These are phyloP conservation scores for Hydrochoerus hydrochaeris DNA, from an alignment of 2,113 vertebrate species.

Conservation along the genomic window DNA sequence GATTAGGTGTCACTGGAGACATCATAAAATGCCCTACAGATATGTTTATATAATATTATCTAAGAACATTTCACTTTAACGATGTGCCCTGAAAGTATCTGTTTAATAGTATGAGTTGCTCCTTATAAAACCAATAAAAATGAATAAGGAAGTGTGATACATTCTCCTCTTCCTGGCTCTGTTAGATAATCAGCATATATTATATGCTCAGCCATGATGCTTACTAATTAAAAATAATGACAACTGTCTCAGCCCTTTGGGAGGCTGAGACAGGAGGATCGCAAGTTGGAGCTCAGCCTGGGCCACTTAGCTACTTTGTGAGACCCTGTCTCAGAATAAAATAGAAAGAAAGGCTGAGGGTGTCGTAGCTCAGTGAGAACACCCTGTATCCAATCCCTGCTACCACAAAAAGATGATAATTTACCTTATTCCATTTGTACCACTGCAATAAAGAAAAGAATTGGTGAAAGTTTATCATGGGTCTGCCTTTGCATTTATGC, in stretches of 20 bases:
- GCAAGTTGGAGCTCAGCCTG: neutral
- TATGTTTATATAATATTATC: conserved; percentile 43
- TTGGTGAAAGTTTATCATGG: neutral
- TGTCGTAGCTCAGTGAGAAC: neutral
- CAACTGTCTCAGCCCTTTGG: neutral
- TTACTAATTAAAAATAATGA: neutral
- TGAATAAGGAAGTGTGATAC: conserved; percentile 1
- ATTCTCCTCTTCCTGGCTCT: neutral
- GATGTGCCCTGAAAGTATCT: conserved; percentile 29
- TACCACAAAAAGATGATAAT: neutral
- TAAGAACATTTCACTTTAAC: conserved; percentile 3
- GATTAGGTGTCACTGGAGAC: neutral
- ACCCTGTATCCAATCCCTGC: neutral
- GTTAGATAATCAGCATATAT: neutral
- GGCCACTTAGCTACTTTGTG: neutral
- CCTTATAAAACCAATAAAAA: conserved; percentile 48
- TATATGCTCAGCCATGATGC: neutral
- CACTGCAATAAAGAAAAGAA: neutral
- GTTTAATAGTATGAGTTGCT: neutral
- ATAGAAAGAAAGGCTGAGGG: neutral
- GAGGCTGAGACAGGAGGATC: neutral
- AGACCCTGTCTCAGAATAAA: neutral
- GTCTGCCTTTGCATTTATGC: neutral
- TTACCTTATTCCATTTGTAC: neutral
- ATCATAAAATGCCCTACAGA: neutral